Conservation (phyloP, 2,113 vertebrate species). For the human region DNA sequence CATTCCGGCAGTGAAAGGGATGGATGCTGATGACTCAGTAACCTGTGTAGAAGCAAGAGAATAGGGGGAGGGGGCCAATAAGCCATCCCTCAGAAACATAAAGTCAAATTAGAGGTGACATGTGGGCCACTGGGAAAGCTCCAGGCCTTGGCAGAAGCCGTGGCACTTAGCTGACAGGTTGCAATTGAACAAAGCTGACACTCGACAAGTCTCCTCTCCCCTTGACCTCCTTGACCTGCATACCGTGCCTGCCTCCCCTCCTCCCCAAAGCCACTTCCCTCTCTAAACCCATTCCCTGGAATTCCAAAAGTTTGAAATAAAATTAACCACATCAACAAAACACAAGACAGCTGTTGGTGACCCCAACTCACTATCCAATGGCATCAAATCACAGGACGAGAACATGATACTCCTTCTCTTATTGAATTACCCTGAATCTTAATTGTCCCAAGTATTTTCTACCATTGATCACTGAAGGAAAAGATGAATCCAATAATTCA, state of each 20-base stretch:
- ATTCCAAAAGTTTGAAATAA: background rate
- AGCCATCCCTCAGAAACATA: conserved; percentile 68
- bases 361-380: background rate
- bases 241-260: too few species aligned
- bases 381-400: background rate
- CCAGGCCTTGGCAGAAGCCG: conserved; percentile 68
- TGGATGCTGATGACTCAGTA: conserved; percentile 30
- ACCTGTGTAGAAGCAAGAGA: conserved; percentile 68
- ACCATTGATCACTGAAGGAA: background rate
- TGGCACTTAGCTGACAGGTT: conserved; percentile 71
- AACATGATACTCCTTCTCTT: background rate
- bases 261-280: background rate
- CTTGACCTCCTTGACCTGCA: background rate
- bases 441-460: background rate
- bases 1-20: conserved; percentile 42
- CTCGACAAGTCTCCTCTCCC: conserved; percentile 39
- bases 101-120: conserved; percentile 82
- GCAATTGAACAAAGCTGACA: conserved; percentile 72
- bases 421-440: background rate
- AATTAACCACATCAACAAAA: background rate
- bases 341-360: background rate
- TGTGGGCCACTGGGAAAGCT: conserved; percentile 78
- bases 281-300: background rate
- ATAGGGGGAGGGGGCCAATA: conserved; percentile 71
- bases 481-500: background rate